Conservation (phyloP, 2,888 invertebrate species). For the Pediacus dermestoides region DNA sequence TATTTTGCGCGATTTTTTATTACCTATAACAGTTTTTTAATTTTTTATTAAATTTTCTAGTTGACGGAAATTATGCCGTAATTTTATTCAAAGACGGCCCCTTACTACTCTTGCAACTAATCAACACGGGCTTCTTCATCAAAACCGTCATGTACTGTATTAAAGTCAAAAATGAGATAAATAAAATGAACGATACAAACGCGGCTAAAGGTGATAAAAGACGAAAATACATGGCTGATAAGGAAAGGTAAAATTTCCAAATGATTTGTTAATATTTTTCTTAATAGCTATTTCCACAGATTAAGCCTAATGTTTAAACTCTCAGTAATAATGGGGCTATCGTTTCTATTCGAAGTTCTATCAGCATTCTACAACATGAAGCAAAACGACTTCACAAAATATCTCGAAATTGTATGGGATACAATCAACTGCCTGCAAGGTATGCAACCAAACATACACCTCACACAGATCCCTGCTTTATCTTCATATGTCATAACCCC, state of each 20-base stretch:
- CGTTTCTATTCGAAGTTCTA: conserved; percentile 66
- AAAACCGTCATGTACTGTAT: conserved; percentile 68
- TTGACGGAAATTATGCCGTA: conserved; percentile 31
- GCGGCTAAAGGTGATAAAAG: conserved; percentile 53
- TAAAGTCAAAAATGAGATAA: conserved; percentile 71
- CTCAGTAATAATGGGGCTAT: conserved; percentile 76
- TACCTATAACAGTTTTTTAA: too few relatives aligned
- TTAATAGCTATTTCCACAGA: conserved; percentile 47
- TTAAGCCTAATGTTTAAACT: conserved; percentile 69
- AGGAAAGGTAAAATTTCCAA: conserved; percentile 60
- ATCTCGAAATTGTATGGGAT: conserved; percentile 54
- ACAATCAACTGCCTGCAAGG: conserved; percentile 68
- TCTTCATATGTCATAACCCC: too few relatives aligned
- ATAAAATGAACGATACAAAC: conserved; percentile 59
- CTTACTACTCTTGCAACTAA: conserved; percentile 59
- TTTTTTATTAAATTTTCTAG: too few relatives aligned
- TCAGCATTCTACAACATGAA: conserved; percentile 57
- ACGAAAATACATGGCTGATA: conserved; percentile 60
- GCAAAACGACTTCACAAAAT: conserved; percentile 49
- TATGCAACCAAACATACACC: conserved; percentile 26
- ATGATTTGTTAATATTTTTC: conserved; percentile 8
- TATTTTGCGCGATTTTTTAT: too few relatives aligned
- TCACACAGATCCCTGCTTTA: too few relatives aligned
- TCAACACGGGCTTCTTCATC: conserved; percentile 66
- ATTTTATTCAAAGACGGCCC: conserved; percentile 49